These are phyloP conservation scores for Oxyura jamaicensis DNA, from an alignment of 2,113 vertebrate species.

Conservation along the genomic window DNA sequence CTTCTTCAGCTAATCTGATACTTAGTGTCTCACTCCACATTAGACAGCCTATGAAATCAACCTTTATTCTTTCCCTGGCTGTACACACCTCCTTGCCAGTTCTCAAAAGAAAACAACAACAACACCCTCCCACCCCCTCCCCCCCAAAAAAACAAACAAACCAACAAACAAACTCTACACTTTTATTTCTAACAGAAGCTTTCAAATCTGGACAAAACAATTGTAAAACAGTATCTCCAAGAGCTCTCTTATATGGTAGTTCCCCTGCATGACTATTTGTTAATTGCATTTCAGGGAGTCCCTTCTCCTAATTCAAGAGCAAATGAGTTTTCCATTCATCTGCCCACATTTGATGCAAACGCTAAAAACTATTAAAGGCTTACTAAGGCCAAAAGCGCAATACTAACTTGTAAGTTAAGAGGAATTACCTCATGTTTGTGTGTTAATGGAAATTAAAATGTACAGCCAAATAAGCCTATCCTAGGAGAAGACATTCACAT, in stretches of 20 bases:
- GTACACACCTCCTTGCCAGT: not conserved
- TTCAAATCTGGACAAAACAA: not conserved
- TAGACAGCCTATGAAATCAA: not conserved
- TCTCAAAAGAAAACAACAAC: not conserved
- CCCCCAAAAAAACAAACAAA: no score
- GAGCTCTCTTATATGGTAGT: not conserved
- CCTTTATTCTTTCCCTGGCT: not conserved
- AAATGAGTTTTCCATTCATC: not conserved
- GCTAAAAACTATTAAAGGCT: not conserved
- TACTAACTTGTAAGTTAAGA: not conserved
- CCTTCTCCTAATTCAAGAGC: not conserved
- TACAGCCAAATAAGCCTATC: not conserved
- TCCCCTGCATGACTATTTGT: not conserved
- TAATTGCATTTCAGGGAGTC: not conserved
- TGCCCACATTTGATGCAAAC: not conserved
- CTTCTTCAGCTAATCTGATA: not conserved
- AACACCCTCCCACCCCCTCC: no score
- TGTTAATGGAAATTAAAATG: not conserved
- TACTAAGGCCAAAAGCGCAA: not conserved
- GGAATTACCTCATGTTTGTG: not conserved
- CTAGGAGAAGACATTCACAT: not conserved
- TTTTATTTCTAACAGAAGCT: not conserved
- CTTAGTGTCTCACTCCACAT: not conserved
- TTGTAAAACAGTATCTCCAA: not conserved
- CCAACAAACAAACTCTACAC: no score